Evolutionary conservation across 2,888 invertebrate genomes (phyloP).

Genomic region (Sphaeridia pumilis): DNA sequence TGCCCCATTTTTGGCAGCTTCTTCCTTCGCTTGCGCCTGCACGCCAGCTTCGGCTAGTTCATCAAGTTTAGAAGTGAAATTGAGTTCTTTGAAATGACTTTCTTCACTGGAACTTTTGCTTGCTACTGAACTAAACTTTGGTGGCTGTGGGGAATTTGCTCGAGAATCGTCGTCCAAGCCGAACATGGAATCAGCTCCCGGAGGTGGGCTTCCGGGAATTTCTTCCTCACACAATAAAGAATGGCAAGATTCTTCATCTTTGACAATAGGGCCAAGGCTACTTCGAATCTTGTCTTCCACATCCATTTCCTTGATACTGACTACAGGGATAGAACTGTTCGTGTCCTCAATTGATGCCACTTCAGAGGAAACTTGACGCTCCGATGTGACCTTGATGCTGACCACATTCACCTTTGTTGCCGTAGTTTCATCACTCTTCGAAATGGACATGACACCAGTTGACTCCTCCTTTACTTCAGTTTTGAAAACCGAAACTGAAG

Average conservation of each 20-base stretch:
- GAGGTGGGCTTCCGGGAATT: conserved; percentile 68
- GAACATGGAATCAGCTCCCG: conserved; percentile 16
- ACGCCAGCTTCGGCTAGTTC: no score
- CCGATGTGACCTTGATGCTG: conserved; percentile 6
- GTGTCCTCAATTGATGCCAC: not conserved
- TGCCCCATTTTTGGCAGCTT: no score
- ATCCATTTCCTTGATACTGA: not conserved
- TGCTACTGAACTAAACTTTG: no score
- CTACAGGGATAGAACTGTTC: not conserved
- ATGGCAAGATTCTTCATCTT: conserved; percentile 25
- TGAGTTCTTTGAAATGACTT: no score
- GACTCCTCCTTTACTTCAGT: not conserved
- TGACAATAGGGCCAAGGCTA: not conserved
- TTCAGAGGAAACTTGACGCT: not conserved
- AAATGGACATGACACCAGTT: not conserved
- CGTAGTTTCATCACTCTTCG: not conserved
- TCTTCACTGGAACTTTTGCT: no score
- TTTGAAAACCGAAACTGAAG: not conserved
- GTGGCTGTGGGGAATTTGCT: not conserved
- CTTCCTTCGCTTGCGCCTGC: no score
- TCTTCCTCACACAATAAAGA: conserved; percentile 78
- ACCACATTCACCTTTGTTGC: not conserved
- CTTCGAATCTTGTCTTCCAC: not conserved
- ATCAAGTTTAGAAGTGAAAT: no score
- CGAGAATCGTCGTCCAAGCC: conserved; percentile 12